These are phyloP conservation scores for Mystacornis crossleyi DNA, from an alignment of 2,113 vertebrate genomes.

Conservation along the genomic window DNA sequence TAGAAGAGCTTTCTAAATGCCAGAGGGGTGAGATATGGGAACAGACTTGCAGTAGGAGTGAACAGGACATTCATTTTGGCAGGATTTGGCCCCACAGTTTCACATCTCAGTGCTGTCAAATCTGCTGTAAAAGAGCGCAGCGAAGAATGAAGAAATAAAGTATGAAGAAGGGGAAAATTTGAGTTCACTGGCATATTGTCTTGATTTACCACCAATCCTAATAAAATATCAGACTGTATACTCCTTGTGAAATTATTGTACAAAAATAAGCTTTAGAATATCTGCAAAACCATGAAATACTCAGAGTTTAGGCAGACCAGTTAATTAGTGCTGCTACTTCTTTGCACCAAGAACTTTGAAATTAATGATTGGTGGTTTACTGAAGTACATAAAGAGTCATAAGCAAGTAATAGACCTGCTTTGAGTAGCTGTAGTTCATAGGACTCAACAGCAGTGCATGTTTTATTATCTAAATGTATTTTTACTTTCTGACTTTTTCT, in stretches of 20 bases:
- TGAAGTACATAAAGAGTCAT: not conserved
- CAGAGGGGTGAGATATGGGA: not conserved
- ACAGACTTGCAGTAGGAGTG: not conserved
- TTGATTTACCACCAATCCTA: not conserved
- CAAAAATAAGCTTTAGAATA: not conserved
- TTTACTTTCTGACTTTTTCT: not conserved
- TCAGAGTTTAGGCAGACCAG: not conserved
- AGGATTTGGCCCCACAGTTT: not conserved
- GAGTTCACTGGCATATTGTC: not conserved
- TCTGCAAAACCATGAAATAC: not conserved
- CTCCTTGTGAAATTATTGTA: not conserved
- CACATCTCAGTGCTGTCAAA: not conserved
- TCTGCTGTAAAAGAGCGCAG: not conserved
- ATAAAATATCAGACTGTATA: not conserved
- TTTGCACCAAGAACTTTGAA: not conserved
- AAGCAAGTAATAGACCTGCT: not conserved
- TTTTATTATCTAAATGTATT: not conserved
- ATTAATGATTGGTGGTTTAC: not conserved
- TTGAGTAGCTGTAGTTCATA: not conserved
- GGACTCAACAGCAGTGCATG: not conserved
- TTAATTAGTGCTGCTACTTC: not conserved
- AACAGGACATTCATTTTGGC: not conserved
- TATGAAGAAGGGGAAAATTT: not conserved
- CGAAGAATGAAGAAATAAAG: not conserved
- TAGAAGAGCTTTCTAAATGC: not conserved